Evolutionary conservation across 1,140 invertebrate genomes (phyloP).

Genomic region (Hirudo medicinalis): DNA sequence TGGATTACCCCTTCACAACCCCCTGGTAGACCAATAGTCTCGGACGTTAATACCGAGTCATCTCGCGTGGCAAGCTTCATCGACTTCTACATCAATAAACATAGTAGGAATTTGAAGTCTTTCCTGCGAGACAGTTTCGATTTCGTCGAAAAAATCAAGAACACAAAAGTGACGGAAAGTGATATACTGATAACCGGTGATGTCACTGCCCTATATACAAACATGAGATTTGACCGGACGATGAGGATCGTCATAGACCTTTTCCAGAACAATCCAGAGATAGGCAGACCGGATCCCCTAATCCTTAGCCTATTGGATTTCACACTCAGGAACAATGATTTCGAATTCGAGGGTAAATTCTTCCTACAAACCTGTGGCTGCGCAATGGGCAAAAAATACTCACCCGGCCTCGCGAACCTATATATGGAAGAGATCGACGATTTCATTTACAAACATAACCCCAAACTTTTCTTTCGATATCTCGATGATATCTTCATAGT

Average conservation of each 20-base stretch:
- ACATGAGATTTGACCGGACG: neutral
- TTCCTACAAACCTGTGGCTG: neutral
- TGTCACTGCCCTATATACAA: constrained; percentile 8
- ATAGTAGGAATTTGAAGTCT: too few species aligned
- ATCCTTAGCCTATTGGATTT: neutral
- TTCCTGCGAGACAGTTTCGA: constrained; percentile 1
- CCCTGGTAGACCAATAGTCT: neutral
- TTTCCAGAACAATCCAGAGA: neutral
- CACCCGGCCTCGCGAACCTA: neutral
- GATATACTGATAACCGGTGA: constrained; percentile 7
- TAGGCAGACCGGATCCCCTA: neutral
- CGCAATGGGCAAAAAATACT: constrained; percentile 7
- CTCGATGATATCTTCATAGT: constrained; percentile 11
- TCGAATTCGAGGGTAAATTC: neutral
- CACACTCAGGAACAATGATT: constrained; percentile 3
- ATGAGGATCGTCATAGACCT: neutral
- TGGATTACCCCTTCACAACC: neutral
- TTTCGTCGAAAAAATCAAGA: constrained; percentile 10
- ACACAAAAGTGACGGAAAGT: neutral
- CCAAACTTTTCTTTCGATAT: neutral
- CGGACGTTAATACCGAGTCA: too few species aligned
- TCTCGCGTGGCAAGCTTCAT: neutral
- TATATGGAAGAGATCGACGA: neutral
- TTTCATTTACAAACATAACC: neutral
- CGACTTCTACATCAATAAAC: neutral